Percentiles rank a stretch among this genome's conserved stretches.
Evolutionary conservation across 2,797 vertebrate species (phyloP).

Genomic region (Coreius guichenoti): DNA sequence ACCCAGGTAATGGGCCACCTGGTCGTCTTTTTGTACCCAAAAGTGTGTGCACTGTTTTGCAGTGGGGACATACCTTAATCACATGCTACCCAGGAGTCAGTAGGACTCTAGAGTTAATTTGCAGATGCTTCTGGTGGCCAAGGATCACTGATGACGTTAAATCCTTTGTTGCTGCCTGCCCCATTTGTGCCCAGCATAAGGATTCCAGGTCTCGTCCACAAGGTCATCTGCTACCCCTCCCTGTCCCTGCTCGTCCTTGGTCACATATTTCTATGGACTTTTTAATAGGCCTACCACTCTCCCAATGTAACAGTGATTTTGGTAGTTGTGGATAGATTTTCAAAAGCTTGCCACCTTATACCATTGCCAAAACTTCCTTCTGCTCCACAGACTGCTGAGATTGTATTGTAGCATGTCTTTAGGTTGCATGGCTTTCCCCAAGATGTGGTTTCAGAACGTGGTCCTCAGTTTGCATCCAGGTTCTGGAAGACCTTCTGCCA

Average conservation of each 20-base stretch:
- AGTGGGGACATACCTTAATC: not conserved
- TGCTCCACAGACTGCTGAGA: not conserved
- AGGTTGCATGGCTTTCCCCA: not conserved
- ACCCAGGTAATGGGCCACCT: not conserved
- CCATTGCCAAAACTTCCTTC: not conserved
- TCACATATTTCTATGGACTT: not conserved
- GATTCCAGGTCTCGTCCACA: not conserved
- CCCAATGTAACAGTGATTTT: not conserved
- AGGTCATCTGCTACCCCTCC: not conserved
- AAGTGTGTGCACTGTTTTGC: not conserved
- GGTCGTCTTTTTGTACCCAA: not conserved
- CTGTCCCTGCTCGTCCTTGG: not conserved
- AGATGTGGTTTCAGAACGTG: not conserved
- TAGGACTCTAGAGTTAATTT: not conserved
- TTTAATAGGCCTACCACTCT: not conserved
- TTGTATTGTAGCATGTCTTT: constrained; percentile 1
- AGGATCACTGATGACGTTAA: not conserved
- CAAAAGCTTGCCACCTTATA: not conserved
- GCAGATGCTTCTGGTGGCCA: not conserved
- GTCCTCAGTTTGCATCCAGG: not conserved
- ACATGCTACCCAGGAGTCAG: not conserved
- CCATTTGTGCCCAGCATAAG: not conserved
- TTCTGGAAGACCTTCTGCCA: not conserved
- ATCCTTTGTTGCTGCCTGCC: not conserved
- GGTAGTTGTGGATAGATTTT: not conserved